Evolutionary conservation across 2,797 vertebrate species (phyloP).

Genomic region (Esox lucius): DNA sequence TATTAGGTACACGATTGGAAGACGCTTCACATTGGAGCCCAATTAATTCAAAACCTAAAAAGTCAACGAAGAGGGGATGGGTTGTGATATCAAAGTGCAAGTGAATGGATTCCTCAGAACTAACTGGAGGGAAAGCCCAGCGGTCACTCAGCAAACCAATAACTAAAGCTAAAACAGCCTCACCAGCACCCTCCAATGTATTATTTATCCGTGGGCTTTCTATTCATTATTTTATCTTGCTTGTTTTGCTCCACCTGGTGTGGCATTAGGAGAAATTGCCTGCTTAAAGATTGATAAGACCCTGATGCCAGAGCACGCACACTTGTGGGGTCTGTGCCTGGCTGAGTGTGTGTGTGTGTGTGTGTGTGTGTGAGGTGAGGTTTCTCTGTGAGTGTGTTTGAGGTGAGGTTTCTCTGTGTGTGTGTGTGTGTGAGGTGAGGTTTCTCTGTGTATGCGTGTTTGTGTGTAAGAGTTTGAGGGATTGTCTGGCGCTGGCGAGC

Average conservation of each 20-base stretch:
- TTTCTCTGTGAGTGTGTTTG: not conserved
- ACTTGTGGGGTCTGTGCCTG: conserved; percentile 24
- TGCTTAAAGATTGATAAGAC: conserved; percentile 71
- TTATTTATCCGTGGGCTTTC: conserved; percentile 61
- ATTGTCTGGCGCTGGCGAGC: conserved; percentile 35
- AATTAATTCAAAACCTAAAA: conserved; percentile 55
- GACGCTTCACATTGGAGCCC: conserved; percentile 41
- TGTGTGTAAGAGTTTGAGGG: conserved; percentile 44
- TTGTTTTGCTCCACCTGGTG: conserved; percentile 50
- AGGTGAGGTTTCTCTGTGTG: not conserved
- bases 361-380: conserved; percentile 13
- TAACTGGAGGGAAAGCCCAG: conserved; percentile 37
- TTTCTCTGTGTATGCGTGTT: conserved; percentile 30
- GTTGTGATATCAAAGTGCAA: conserved; percentile 39
- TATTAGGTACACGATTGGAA: conserved; percentile 43
- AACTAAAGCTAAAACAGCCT: conserved; percentile 44
- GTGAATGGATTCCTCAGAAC: conserved; percentile 53
- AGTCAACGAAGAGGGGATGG: conserved; percentile 29
- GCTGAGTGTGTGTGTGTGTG: conserved; percentile 33
- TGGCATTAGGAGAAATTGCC: conserved; percentile 57
- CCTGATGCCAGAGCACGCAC: conserved; percentile 23
- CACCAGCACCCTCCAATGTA: conserved; percentile 46
- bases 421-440: conserved; percentile 8
- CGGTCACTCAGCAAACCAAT: conserved; percentile 43
- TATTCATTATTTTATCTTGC: conserved; percentile 50